A percentile compares a stretch with the other conserved stretches of the same genome.
These are phyloP conservation scores for Alloplasta piceator DNA, from an alignment of 2,888 invertebrate species.

Conservation along the genomic window DNA sequence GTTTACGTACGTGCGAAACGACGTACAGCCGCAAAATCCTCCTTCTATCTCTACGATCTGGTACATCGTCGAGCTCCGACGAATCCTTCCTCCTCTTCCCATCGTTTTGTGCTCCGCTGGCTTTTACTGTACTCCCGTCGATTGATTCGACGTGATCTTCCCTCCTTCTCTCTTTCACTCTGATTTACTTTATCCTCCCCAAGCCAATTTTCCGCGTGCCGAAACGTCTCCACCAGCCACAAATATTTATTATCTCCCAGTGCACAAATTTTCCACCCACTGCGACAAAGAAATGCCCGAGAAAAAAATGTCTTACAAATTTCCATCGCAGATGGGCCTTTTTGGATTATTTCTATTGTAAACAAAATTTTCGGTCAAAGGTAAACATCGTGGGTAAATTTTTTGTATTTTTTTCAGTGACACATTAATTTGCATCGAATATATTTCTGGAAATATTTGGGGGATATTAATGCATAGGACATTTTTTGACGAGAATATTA, in stretches of 20 bases:
- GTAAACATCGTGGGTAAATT: too few relatives aligned
- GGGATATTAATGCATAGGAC: too few relatives aligned
- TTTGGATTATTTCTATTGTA: too few relatives aligned
- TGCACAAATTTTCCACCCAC: neutral
- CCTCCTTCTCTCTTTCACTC: neutral
- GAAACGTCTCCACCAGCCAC: neutral
- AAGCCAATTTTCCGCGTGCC: constrained; percentile 34
- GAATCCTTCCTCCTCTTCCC: constrained; percentile 5
- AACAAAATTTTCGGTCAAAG: too few relatives aligned
- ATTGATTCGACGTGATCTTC: constrained; percentile 46
- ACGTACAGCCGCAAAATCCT: constrained; percentile 36
- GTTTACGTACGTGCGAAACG: constrained; percentile 46
- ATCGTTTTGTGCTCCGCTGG: neutral
- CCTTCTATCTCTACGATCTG: constrained; percentile 32
- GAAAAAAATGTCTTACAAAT: too few relatives aligned
- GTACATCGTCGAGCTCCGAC: constrained; percentile 29
- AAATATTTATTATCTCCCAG: neutral
- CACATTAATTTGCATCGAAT: too few relatives aligned
- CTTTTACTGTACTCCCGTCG: constrained; percentile 12
- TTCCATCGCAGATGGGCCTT: too few relatives aligned
- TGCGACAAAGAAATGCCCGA: too few relatives aligned
- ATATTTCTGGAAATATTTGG: too few relatives aligned
- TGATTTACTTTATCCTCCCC: neutral
- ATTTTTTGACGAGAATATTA: too few relatives aligned
- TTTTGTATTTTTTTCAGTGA: too few relatives aligned